These are phyloP conservation scores for Ephialtes manifestator DNA, from an alignment of 2,888 invertebrate species.

Conservation along the genomic window DNA sequence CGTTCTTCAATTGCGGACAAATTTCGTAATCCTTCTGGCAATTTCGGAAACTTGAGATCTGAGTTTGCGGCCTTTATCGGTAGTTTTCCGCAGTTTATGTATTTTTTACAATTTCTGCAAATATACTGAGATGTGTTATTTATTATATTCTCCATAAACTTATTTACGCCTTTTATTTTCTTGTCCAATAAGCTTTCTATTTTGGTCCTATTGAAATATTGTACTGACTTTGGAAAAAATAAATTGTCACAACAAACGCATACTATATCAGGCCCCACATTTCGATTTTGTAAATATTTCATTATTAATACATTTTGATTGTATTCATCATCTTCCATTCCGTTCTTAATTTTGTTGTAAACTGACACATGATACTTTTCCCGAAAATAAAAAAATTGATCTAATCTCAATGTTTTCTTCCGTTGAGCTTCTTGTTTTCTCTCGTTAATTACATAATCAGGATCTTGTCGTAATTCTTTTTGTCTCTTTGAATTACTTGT, in stretches of 20 bases:
- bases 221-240: constrained; percentile 64
- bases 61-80: too few species aligned
- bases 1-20: constrained; percentile 79
- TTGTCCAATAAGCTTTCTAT: background rate
- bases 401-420: too few species aligned
- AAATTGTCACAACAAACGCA: constrained; percentile 65
- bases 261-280: constrained; percentile 40
- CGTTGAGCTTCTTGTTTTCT: too few species aligned
- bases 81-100: too few species aligned
- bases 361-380: background rate
- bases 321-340: background rate
- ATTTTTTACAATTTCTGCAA: too few species aligned
- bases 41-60: constrained; percentile 38
- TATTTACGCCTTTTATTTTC: background rate
- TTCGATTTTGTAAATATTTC: background rate
- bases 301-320: background rate
- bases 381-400: background rate
- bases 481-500: too few species aligned
- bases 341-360: background rate
- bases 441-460: too few species aligned
- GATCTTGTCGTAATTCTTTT: too few species aligned
- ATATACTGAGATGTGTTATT: too few species aligned
- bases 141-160: too few species aligned
- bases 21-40: constrained; percentile 71
- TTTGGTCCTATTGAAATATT: constrained; percentile 26